phyloP scores from a whole-genome alignment of 2,797 vertebrate species.

The Sciaenops ocellatus region DNA sequence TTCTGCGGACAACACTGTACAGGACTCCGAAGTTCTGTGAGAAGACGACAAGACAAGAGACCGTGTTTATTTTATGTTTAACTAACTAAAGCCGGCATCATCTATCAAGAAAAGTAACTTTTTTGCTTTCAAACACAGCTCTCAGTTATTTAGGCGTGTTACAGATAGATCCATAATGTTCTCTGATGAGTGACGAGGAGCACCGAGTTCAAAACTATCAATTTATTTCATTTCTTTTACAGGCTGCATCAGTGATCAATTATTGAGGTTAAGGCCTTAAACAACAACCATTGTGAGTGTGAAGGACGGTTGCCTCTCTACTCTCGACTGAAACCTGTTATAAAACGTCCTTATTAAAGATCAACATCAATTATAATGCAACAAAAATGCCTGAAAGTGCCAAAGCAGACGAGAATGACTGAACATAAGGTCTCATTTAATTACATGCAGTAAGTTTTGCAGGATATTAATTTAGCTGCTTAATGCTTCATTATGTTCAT shows the following conservation, averaged over 20 bases:
- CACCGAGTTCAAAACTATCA: not conserved
- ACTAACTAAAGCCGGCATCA: not conserved
- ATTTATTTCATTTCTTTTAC: not conserved
- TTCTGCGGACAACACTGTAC: slow-evolving; percentile 91
- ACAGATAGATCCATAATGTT: not conserved
- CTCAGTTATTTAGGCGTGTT: not conserved
- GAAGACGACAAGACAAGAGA: slow-evolving; percentile 10
- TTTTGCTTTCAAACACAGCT: not conserved
- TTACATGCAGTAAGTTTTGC: not conserved
- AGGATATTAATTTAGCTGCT: not conserved
- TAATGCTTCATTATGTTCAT: not conserved
- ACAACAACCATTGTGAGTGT: not conserved
- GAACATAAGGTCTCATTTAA: not conserved
- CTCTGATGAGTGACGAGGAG: not conserved
- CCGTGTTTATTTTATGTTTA: not conserved
- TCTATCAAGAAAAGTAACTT: not conserved
- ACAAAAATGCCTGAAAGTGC: not conserved
- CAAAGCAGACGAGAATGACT: not conserved
- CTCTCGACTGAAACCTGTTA: not conserved
- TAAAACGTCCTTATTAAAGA: not conserved
- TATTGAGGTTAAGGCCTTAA: no score
- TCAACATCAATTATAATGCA: not conserved
- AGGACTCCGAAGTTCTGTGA: slow-evolving; percentile 93
- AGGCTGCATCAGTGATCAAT: not conserved
- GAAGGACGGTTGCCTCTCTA: not conserved